Conservation (phyloP, 2,797 vertebrate species). For the Xenentodon cancila region DNA sequence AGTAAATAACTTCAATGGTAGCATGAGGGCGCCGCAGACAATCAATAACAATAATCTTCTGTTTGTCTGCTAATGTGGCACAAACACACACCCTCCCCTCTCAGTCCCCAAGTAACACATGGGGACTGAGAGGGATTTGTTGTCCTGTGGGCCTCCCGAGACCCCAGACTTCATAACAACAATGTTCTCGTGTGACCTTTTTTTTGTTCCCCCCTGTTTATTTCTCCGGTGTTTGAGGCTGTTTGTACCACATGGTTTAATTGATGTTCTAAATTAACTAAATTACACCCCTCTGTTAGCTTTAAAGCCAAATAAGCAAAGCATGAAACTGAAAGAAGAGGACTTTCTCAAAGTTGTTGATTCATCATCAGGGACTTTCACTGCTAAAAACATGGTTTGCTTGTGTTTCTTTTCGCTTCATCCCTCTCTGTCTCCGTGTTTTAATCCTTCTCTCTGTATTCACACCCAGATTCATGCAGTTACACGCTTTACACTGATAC, state of each 20-base stretch:
- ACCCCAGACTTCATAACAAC: slow-evolving; percentile 38
- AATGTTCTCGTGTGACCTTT: slow-evolving; percentile 15
- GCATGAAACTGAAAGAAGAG: slow-evolving; percentile 7
- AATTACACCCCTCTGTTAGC: slow-evolving; percentile 13
- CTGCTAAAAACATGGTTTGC: slow-evolving; percentile 33
- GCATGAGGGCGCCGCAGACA: slow-evolving; percentile 51
- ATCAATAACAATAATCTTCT: slow-evolving; percentile 67
- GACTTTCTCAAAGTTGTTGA: not conserved
- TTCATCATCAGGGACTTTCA: not conserved
- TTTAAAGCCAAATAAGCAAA: slow-evolving; percentile 22
- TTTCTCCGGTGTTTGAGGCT: not conserved
- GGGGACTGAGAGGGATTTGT: slow-evolving; percentile 60
- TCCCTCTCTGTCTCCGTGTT: slow-evolving; percentile 15
- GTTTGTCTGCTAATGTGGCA: slow-evolving; percentile 51
- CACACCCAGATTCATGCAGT: not conserved
- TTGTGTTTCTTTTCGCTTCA: not conserved
- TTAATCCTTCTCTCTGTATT: not conserved
- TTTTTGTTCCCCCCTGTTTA: slow-evolving; percentile 10
- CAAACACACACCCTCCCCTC: slow-evolving; percentile 34
- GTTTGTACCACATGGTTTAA: slow-evolving; percentile 21
- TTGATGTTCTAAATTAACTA: slow-evolving; percentile 27
- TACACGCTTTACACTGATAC: slow-evolving; percentile 10
- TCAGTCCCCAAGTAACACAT: slow-evolving; percentile 61
- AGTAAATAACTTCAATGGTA: slow-evolving; percentile 46
- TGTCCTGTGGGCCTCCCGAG: slow-evolving; percentile 34